These are phyloP conservation scores for Borostomias antarcticus DNA, from an alignment of 2,797 vertebrate genomes.

Conservation along the genomic window DNA sequence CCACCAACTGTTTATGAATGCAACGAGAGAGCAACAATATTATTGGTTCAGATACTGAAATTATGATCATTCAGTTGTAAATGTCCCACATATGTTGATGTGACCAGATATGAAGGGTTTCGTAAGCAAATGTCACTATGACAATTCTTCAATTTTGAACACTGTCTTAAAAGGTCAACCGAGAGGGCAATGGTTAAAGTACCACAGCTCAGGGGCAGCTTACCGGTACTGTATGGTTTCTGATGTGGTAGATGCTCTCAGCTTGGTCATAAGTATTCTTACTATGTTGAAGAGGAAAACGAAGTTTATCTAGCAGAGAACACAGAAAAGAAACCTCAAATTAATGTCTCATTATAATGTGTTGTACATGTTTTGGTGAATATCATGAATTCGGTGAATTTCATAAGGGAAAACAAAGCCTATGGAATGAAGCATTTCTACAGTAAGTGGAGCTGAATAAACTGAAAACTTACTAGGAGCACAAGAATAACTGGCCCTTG, in stretches of 20 bases:
- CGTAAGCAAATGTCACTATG: too few species aligned
- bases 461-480: conserved; percentile 79
- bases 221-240: conserved; percentile 98
- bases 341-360: neutral
- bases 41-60: too few species aligned
- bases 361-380: neutral
- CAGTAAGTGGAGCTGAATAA: conserved; percentile 1
- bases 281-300: conserved; percentile 98
- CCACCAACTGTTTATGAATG: too few species aligned
- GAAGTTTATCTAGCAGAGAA: conserved; percentile 88
- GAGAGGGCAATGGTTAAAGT: neutral
- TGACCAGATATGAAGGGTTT: too few species aligned
- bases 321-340: conserved; percentile 29
- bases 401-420: neutral
- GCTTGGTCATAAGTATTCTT: conserved; percentile 95
- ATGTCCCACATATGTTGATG: too few species aligned
- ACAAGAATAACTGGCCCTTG: conserved; percentile 97
- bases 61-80: too few species aligned
- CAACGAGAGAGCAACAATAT: too few species aligned
- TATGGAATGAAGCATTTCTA: neutral
- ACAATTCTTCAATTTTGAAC: neutral
- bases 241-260: conserved; percentile 94
- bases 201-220: conserved; percentile 19
- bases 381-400: neutral
- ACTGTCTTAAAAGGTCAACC: neutral